A percentile compares a stretch with the other conserved stretches of the same genome.
Conservation (phyloP, 2,797 vertebrate genomes). For the Urophycis tenuis region DNA sequence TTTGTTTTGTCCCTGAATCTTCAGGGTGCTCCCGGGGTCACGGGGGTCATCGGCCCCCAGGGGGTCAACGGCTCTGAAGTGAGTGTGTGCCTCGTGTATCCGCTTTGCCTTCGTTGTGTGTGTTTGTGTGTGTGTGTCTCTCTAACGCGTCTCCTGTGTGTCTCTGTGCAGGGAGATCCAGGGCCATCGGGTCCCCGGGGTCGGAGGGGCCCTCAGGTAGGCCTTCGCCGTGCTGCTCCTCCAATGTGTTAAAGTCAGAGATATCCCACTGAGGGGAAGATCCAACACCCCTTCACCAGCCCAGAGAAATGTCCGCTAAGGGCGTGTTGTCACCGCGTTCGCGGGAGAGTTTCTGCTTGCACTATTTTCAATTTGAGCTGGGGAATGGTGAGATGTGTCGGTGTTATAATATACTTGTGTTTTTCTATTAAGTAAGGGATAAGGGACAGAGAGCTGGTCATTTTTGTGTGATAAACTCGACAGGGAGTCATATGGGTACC, state of each 20-base stretch:
- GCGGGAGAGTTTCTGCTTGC: background rate
- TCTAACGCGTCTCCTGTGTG: slow-evolving; percentile 12
- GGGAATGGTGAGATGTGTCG: too few relatives aligned
- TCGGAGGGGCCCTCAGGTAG: slow-evolving; percentile 68
- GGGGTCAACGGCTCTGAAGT: slow-evolving; percentile 76
- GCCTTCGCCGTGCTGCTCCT: background rate
- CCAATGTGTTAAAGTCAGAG: background rate
- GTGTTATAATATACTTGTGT: background rate
- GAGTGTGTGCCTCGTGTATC: slow-evolving; percentile 33
- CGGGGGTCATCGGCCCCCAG: slow-evolving; percentile 59
- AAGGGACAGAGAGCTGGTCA: too few relatives aligned
- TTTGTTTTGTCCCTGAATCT: background rate
- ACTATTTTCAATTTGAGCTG: too few relatives aligned
- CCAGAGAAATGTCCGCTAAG: background rate
- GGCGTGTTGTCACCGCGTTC: background rate
- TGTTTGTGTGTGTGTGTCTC: background rate
- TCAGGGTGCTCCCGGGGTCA: slow-evolving; percentile 69
- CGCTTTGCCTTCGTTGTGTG: background rate
- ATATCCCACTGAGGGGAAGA: too few relatives aligned
- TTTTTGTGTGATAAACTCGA: too few relatives aligned
- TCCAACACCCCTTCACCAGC: too few relatives aligned
- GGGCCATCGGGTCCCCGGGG: slow-evolving; percentile 70
- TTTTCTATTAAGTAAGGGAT: background rate
- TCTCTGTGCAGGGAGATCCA: slow-evolving; percentile 64
- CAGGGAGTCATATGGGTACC: too few relatives aligned